phyloP scores from a whole-genome alignment of 2,888 invertebrate genomes.

The Salpingus planirostris region DNA sequence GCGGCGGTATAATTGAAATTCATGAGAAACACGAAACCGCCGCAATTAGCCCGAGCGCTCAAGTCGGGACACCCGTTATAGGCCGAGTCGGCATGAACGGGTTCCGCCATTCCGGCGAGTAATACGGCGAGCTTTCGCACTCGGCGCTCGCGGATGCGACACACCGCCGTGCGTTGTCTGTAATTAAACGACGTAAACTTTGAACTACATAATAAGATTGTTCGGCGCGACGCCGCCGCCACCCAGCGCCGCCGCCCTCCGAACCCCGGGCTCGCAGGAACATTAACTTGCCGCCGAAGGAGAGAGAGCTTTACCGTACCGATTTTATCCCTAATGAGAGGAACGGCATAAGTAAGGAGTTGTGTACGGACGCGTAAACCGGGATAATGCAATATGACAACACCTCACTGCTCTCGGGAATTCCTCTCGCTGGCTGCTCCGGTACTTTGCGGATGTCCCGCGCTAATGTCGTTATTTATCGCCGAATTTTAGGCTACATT shows the following conservation, averaged over 20 bases:
- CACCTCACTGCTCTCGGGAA: conserved; percentile 12
- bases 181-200: conserved; percentile 26
- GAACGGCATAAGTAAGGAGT: conserved; percentile 22
- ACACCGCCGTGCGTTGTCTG: conserved; percentile 11
- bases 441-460: conserved; percentile 7
- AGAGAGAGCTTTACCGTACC: conserved; percentile 18
- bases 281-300: conserved; percentile 21
- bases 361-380: conserved; percentile 19
- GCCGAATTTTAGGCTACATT: conserved; percentile 2
- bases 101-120: too few relatives aligned
- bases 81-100: too few relatives aligned
- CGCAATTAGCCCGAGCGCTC: conserved; percentile 16
- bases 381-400: conserved; percentile 15
- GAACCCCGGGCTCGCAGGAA: too few relatives aligned
- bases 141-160: too few relatives aligned
- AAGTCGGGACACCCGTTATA: too few relatives aligned
- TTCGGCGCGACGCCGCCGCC: conserved; percentile 17
- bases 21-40: conserved; percentile 18
- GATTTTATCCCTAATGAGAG: conserved; percentile 23
- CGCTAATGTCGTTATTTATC: conserved; percentile 14
- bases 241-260: conserved; percentile 15
- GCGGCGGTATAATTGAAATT: conserved; percentile 17
- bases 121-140: too few relatives aligned
- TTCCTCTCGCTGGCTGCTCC: too few relatives aligned
- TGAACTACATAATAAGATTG: conserved; percentile 26